Evolutionary conservation across 37 sponge, comb jelly and placozoan species (phyloP).

Genomic region (Lycopodina hypogea): DNA sequence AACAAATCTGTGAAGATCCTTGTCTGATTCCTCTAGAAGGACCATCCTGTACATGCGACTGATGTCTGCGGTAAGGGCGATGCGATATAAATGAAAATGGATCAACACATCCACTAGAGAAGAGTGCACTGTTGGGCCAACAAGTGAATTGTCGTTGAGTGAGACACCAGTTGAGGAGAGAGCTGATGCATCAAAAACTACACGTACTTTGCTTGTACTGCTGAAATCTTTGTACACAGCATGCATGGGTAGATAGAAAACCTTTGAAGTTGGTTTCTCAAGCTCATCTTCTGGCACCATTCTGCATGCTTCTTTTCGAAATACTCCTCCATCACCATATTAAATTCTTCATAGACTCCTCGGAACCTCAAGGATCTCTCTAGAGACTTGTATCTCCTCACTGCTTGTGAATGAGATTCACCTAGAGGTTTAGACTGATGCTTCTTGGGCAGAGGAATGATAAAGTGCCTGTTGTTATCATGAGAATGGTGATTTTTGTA

Average conservation of each 20-base stretch:
- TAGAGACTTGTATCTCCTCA: slow-evolving; percentile 19
- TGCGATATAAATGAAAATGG: slow-evolving; percentile 24
- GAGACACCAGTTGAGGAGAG: slow-evolving; percentile 27
- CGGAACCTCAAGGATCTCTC: slow-evolving; percentile 13
- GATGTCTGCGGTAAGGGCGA: slow-evolving; percentile 31
- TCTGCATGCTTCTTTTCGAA: slow-evolving; percentile 25
- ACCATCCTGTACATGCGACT: slow-evolving; percentile 31
- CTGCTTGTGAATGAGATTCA: slow-evolving; percentile 28
- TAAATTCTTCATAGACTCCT: slow-evolving; percentile 17
- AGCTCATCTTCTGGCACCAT: slow-evolving; percentile 20
- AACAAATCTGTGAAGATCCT: slow-evolving; percentile 31
- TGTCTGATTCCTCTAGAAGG: not conserved
- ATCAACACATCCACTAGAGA: slow-evolving; percentile 27
- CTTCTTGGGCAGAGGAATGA: slow-evolving; percentile 10
- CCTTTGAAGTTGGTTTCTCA: slow-evolving; percentile 5
- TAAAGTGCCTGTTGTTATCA: slow-evolving; percentile 15
- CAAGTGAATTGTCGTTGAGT: slow-evolving; percentile 22
- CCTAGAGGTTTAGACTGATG: slow-evolving; percentile 8
- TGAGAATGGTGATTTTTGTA: slow-evolving; percentile 9
- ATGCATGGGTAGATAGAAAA: slow-evolving; percentile 45
- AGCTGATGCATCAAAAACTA: slow-evolving; percentile 38
- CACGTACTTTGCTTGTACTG: slow-evolving; percentile 30
- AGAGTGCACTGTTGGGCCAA: slow-evolving; percentile 40
- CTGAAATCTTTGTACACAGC: slow-evolving; percentile 32
- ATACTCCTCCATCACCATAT: slow-evolving; percentile 22